Evolutionary conservation across 1,140 invertebrate genomes (phyloP).

Genomic region (Drosophila rhopaloa): DNA sequence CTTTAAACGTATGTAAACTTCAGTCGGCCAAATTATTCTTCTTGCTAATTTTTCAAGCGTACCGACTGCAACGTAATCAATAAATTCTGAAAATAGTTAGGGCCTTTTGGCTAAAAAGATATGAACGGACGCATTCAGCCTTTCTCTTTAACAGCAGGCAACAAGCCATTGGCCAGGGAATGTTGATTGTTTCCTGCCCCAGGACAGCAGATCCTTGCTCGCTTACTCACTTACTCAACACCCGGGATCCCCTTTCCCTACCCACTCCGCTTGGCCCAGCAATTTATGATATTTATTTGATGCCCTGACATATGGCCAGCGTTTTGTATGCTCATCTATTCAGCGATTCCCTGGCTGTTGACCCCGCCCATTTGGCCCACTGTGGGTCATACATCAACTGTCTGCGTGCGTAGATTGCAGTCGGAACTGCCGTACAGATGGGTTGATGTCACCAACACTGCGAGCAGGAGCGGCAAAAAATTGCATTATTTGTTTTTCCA

Average conservation of each 20-base stretch:
- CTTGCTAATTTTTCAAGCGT: not conserved
- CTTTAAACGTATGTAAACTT: not conserved
- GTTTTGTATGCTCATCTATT: constrained; percentile 73
- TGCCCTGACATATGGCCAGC: constrained; percentile 70
- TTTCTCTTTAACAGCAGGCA: constrained; percentile 3
- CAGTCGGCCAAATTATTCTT: not conserved
- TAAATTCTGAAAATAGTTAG: constrained; percentile 43
- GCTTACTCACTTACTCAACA: constrained; percentile 10
- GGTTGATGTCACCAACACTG: constrained; percentile 55
- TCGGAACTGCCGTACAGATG: constrained; percentile 29
- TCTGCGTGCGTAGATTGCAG: constrained; percentile 58
- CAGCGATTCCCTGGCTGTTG: constrained; percentile 62
- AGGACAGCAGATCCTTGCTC: constrained; percentile 8
- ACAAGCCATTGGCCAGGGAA: constrained; percentile 18
- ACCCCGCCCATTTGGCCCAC: constrained; percentile 44
- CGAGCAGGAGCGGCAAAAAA: constrained; percentile 49
- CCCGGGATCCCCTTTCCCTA: constrained; percentile 7
- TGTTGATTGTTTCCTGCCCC: constrained; percentile 35
- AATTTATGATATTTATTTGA: constrained; percentile 77
- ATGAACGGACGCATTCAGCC: not conserved
- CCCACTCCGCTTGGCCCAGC: constrained; percentile 22
- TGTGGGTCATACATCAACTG: constrained; percentile 64
- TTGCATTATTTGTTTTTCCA: constrained; percentile 76
- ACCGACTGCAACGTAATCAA: constrained; percentile 25
- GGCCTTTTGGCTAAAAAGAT: constrained; percentile 2